Evolutionary conservation across 30 jellyfish, hydroid and myxozoan species (phyloP).

Genomic region (Hydra vulgaris): DNA sequence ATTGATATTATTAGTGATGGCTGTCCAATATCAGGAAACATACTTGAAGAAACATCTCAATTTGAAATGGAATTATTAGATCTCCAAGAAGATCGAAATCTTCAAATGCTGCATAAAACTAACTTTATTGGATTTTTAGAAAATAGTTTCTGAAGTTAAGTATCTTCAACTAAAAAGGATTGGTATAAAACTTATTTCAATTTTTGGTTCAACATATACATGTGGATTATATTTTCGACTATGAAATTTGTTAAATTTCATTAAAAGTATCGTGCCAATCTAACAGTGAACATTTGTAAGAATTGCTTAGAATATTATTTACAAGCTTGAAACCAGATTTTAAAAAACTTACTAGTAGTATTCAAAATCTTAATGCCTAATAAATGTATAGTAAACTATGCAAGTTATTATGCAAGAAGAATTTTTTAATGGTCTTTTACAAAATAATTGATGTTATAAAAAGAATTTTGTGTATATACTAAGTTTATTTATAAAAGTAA

Average conservation of each 20-base stretch:
- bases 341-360: neutral
- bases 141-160: neutral
- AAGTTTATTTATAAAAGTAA: no score
- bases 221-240: neutral
- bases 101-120: neutral
- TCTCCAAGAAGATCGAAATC: neutral
- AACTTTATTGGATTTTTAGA: neutral
- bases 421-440: no score
- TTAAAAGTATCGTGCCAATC: neutral
- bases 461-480: no score
- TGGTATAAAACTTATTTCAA: neutral
- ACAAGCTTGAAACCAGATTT: neutral
- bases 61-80: neutral
- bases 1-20: neutral
- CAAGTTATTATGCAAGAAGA: no score
- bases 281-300: no score
- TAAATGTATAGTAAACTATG: no score
- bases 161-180: neutral
- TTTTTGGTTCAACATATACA: neutral
- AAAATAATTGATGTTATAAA: no score
- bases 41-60: neutral
- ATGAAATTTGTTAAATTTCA: neutral
- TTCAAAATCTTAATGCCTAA: neutral
- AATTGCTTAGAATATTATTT: neutral
- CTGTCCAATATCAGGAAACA: neutral